Evolutionary conservation across 2,888 invertebrate species (phyloP), one percentile per base, ranked within the genome.

Genomic region (Pachydiplax longipennis): DNA sequence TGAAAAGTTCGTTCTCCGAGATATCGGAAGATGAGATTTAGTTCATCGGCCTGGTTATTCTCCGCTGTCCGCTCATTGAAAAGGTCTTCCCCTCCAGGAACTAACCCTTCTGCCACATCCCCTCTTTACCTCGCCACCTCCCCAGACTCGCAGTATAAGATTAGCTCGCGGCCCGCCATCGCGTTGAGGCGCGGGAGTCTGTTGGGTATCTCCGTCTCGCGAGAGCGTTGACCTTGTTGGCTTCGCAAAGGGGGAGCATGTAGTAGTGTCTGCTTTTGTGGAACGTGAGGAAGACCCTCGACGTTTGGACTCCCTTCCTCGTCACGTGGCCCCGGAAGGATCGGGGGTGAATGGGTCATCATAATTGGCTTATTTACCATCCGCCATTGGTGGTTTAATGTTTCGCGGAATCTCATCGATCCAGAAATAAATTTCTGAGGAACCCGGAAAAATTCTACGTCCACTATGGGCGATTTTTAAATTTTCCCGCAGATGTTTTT

Each of bases 161-260:
- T 87, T 87, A 87, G 87, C 87, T 87, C 87, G 87, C 87, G 87
- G 83, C 37, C 87, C 87, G 87, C 87, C 87, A 87, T 87, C 87
- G 87, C 61, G 87, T 65, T 35, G 65, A 61, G 61, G 87, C 87
- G 87, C 87, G 40, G 65, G 87, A 87, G 87, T 87, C 87, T 61
- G 87, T 37, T 87, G 48, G 87, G 87, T 58, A 87, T 44, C 53
- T 13, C 35, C 58, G 87, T 87, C 87, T 58, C 87, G 87, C 87
- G 87, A 37, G 87, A 35, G 87, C 87, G 87, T 87, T 87, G 87
- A 87, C 87, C 87, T 87, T 87, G 87, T 65, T 37, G 83, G 87
- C 87, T 61, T 87, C n/a, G 87, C 61, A 6, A 61, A 87, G 61
- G 83, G 61, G 87, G 87, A 53, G 44, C 53, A 12, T 87, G 58